Conservation (phyloP, 1,140 invertebrate genomes). For the Caerostris extrusa region DNA sequence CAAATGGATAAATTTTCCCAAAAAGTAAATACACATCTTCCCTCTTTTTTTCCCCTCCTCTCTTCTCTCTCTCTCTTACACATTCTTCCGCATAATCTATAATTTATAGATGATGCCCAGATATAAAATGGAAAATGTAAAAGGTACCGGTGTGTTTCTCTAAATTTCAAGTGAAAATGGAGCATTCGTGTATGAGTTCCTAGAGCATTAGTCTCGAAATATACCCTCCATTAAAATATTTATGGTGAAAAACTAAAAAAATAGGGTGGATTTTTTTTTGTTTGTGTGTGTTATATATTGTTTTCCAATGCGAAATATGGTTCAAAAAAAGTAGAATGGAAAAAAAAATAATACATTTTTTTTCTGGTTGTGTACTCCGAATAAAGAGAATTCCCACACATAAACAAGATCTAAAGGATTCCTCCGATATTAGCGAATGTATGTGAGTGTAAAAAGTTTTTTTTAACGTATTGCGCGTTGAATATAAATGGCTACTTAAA, state of each 20-base stretch:
- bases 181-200: neutral
- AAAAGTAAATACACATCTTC: neutral
- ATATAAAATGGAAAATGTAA: neutral
- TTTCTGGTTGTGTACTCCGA: too few species aligned
- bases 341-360: too few species aligned
- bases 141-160: neutral
- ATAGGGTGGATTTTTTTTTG: neutral
- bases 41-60: neutral
- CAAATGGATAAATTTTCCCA: neutral
- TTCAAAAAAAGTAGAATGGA: too few species aligned
- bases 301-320: too few species aligned
- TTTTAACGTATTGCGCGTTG: too few species aligned
- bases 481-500: too few species aligned
- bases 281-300: neutral
- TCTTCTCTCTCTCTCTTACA: neutral
- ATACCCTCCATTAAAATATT: slow-evolving; percentile 16
- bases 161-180: neutral
- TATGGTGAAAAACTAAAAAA: neutral
- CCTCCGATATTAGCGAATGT: too few species aligned
- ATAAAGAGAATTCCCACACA: neutral
- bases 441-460: too few species aligned
- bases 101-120: slow-evolving; percentile 1
- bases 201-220: neutral
- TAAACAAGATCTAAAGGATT: too few species aligned
- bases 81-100: neutral